Conservation (phyloP, 92 coral and sea anemone genomes). For the Desmophyllum pertusum region DNA sequence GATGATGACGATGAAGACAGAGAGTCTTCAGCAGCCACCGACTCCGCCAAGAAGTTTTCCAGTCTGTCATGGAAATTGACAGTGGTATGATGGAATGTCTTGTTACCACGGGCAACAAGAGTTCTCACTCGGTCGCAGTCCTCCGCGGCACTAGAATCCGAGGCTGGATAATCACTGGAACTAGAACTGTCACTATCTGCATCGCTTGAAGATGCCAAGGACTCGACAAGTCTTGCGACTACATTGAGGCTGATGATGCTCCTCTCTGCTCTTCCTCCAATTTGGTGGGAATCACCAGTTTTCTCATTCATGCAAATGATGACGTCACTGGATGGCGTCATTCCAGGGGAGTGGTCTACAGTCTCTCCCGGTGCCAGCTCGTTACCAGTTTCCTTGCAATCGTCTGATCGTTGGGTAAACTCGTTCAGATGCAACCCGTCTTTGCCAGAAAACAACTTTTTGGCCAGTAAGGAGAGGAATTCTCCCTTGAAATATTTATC, state of each 20-base stretch:
- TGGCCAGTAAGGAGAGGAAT: conserved; percentile 18
- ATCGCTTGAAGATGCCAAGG: conserved; percentile 73
- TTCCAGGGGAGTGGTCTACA: background rate
- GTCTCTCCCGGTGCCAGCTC: background rate
- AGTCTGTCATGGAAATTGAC: conserved; percentile 50
- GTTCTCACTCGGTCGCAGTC: conserved; percentile 17
- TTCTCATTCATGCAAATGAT: conserved; percentile 20
- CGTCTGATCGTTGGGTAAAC: background rate
- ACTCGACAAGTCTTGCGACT: conserved; percentile 65
- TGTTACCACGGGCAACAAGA: conserved; percentile 4
- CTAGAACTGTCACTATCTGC: conserved; percentile 82
- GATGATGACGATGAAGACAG: conserved; percentile 18
- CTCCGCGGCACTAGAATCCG: conserved; percentile 77
- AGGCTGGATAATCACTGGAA: conserved; percentile 65
- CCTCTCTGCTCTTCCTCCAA: conserved; percentile 11
- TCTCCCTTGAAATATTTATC: conserved; percentile 23
- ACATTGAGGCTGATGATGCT: conserved; percentile 54
- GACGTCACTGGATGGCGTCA: conserved; percentile 21
- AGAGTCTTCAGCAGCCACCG: conserved; percentile 3
- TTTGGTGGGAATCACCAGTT: background rate
- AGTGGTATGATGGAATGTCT: conserved; percentile 54
- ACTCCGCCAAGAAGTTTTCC: background rate
- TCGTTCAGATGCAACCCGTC: conserved; percentile 2
- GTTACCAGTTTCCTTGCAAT: background rate
- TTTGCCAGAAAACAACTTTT: conserved; percentile 11